A percentile compares a stretch with the other conserved stretches of the same genome.
Evolutionary conservation across 2,113 vertebrate species (phyloP).

Genomic region (Nasalis larvatus): DNA sequence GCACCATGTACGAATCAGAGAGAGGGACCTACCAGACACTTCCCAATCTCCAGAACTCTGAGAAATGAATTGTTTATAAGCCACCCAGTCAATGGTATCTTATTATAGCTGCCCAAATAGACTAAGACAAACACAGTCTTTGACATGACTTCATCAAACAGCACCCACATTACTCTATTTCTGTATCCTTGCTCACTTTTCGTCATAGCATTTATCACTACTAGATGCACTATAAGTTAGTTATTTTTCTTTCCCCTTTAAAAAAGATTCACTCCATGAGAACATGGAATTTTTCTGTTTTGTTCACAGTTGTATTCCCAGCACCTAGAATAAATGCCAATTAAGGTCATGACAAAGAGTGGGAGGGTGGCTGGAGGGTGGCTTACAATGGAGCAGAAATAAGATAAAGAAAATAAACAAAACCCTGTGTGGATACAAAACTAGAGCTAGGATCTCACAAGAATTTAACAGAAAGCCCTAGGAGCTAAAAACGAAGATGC

Average conservation of each 20-base stretch:
- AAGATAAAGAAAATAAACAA: constrained; percentile 10
- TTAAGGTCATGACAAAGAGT: neutral
- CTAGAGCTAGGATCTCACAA: neutral
- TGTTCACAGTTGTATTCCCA: neutral
- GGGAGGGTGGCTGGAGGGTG: neutral
- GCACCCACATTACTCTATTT: neutral
- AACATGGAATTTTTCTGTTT: neutral
- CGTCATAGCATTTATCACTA: neutral
- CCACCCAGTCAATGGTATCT: neutral
- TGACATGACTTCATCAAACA: neutral
- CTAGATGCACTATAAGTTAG: neutral
- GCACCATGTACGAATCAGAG: neutral
- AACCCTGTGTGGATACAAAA: neutral
- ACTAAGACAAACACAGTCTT: neutral
- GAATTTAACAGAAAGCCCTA: neutral
- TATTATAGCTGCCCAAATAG: neutral
- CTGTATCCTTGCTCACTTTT: neutral
- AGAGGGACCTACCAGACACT: too few species aligned
- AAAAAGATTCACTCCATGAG: neutral
- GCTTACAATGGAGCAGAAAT: neutral
- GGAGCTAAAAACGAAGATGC: neutral
- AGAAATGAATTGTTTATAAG: neutral
- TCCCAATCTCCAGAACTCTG: neutral
- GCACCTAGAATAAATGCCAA: neutral
- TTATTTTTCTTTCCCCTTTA: neutral